Evolutionary conservation across 2,888 invertebrate species (phyloP), one percentile per base, ranked within the genome.

Genomic region (Drosophila trichaetosa): DNA sequence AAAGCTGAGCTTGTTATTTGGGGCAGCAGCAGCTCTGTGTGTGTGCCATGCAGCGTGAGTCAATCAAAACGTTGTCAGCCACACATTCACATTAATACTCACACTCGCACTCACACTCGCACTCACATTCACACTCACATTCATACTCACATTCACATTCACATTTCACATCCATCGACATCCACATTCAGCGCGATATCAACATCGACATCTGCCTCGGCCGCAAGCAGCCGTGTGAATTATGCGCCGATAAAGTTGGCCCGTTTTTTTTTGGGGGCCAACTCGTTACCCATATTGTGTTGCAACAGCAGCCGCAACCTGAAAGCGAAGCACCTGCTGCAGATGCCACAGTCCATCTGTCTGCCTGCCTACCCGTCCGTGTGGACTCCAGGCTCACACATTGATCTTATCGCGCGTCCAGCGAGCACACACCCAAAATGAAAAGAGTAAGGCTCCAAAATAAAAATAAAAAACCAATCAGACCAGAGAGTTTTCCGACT

Each of bases 301-400:
- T 67, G 67, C 67, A 67, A 65, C 64, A 63, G 64, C 40, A 53
- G 51, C 40, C 36, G 54, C 66, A 53, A 66, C 67, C 74, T 69
- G 78, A 73, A 73, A 80, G 80, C 82, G 69, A 85, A 85, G 88
- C 85, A 89, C 86, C 86, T 89, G 89, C 89, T 89, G 86, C 87
- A 87, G 82, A 81, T 88, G 79, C 89, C 79, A 76, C 73, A 76
- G 68, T 70, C 70, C 24, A 46, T 24, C 24, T 16, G 46, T 46
- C 24, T 24, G 24, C 5, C 21, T 24, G 33, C 53, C 21, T 7
- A 48, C 53, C 64, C 10, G 58, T 60, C 53, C 40, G 31, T 38
- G 16, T 49, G 68, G 67, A 42, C 42, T 57, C 52, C 73, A 46
- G 62, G 73, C 83, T 75, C 80, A 75, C 70, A 83, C 85, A 77